Conservation (phyloP, 2,888 invertebrate genomes). For the Cynaeus angustus region DNA sequence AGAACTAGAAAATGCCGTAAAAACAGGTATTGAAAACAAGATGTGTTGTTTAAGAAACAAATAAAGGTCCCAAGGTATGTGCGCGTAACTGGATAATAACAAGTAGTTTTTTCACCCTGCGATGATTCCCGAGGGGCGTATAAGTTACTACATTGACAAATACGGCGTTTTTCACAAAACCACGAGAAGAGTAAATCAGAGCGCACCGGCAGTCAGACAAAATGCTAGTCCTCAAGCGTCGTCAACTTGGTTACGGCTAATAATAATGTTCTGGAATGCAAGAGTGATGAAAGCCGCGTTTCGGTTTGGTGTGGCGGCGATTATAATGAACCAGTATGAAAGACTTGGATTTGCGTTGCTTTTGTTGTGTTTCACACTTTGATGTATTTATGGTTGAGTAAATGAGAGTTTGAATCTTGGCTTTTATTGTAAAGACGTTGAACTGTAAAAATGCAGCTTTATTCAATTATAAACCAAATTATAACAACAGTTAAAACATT, state of each 20-base stretch:
- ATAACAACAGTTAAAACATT: slow-evolving; percentile 70
- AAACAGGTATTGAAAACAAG: no score
- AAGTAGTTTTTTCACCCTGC: neutral
- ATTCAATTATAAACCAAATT: slow-evolving; percentile 69
- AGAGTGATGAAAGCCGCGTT: slow-evolving; percentile 66
- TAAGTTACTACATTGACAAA: slow-evolving; percentile 57
- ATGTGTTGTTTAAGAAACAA: no score
- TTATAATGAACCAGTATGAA: slow-evolving; percentile 68
- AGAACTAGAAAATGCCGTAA: no score
- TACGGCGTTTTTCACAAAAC: slow-evolving; percentile 58
- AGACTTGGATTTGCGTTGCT: slow-evolving; percentile 66
- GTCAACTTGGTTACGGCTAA: slow-evolving; percentile 65
- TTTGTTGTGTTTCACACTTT: slow-evolving; percentile 64
- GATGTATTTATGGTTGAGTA: slow-evolving; percentile 10
- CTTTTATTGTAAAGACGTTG: slow-evolving; percentile 9
- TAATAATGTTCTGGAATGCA: slow-evolving; percentile 67
- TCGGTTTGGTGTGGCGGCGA: slow-evolving; percentile 66
- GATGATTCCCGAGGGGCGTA: slow-evolving; percentile 48
- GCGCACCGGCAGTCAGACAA: slow-evolving; percentile 2
- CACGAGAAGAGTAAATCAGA: slow-evolving; percentile 28
- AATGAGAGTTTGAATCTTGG: slow-evolving; percentile 2
- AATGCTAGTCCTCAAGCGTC: slow-evolving; percentile 46
- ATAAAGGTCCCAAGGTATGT: neutral
- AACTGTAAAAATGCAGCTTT: slow-evolving; percentile 71
- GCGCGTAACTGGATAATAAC: neutral